Base-by-base conservation (phyloP, 2,888 invertebrate species). In the Matsumyia berberina region DNA sequence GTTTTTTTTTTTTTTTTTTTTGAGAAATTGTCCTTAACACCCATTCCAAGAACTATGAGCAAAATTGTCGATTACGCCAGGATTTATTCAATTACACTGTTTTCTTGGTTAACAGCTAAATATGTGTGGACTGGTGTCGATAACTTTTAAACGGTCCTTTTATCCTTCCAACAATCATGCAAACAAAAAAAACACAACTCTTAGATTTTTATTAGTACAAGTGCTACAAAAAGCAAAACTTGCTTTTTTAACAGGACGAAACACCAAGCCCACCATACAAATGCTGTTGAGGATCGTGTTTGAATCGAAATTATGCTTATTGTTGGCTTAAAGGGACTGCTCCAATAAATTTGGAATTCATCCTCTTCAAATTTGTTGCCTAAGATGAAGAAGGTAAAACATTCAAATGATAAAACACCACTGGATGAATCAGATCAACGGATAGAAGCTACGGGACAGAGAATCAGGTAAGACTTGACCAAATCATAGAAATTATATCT, bases 161-260 rank as follows among this genome's bases (percentile, higher is more conserved):
- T 44, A 42, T 70, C 12, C 24, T 57, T 57, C 49, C 64, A 19
- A 24, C 62, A 46, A 35, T n/a, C 1, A 24, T 24, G 4, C 24
- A 24, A 3, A 24, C 2, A 24, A 24, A 1, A 24, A 24, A 24
- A 67, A n/a, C n/a, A n/a, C n/a, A n/a, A n/a, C n/a, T n/a, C n/a
- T n/a, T n/a, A n/a, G n/a, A 49, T 17, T 58, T 35, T 39, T 58
- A 67, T 69, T 53, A 73, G 15, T 37, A 77, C 19, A 51, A 44
- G 49, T 42, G 78, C 64, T 79, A 79, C 62, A 79, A 37, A 72
- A 31, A 51, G 78, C 78, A 64, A 64, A n/a, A 64, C 46, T 79
- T 79, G 64, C 78, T 72, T 79, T 79, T 72, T 79, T 72, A 79
- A 79, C 78, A 79, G 72, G 78, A 72, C 72, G 62, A 35, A 72